phyloP scores from a whole-genome alignment of 2,797 vertebrate species.

The Danio aesculapii region DNA sequence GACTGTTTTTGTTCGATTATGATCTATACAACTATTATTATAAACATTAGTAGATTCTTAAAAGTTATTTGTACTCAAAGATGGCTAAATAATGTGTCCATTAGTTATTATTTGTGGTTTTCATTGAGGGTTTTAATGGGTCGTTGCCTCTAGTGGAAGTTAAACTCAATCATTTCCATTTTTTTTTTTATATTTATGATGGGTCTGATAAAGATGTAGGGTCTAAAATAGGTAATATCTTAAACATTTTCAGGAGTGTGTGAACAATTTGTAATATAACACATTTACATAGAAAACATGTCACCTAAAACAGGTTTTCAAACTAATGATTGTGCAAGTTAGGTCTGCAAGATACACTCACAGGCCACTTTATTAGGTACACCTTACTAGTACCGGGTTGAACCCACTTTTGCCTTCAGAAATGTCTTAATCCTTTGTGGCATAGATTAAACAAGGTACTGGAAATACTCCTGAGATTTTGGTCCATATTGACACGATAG shows the following conservation, averaged over 20 bases:
- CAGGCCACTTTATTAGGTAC: too few relatives aligned
- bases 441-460: too few relatives aligned
- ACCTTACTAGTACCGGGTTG: too few relatives aligned
- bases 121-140: background rate
- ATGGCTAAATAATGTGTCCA: background rate
- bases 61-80: background rate
- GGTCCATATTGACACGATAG: too few relatives aligned
- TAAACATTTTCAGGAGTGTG: background rate
- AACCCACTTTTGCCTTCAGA: too few relatives aligned
- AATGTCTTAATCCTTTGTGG: too few relatives aligned
- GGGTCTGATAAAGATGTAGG: background rate
- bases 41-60: background rate
- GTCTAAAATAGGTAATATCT: background rate
- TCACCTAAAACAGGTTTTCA: background rate
- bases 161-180: background rate
- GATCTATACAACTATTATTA: background rate
- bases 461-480: too few relatives aligned
- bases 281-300: background rate
- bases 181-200: background rate
- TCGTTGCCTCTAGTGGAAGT: background rate
- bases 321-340: too few relatives aligned
- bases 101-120: background rate
- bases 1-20: background rate
- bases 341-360: too few relatives aligned
- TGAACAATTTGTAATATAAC: background rate